phyloP scores from a whole-genome alignment of 2,113 vertebrate species.

The Oreochromis aureus region DNA sequence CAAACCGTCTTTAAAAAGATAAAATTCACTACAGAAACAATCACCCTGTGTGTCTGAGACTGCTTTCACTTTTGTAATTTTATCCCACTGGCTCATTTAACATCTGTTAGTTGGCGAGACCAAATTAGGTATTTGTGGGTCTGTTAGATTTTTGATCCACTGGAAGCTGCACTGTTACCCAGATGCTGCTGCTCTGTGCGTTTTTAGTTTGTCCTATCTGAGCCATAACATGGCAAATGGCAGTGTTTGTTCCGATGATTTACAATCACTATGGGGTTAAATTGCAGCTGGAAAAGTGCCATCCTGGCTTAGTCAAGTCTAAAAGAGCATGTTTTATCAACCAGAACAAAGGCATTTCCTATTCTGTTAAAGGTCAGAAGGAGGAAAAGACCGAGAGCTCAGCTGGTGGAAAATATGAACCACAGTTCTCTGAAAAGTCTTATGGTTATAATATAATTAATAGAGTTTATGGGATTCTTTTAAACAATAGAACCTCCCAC shows the following conservation, averaged over 20 bases:
- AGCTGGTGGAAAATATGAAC: not conserved
- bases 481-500: not conserved
- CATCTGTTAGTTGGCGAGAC: not conserved
- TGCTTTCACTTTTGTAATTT: not conserved
- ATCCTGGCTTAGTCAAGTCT: not conserved
- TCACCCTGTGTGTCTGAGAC: not conserved
- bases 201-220: not conserved
- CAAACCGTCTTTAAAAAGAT: not conserved
- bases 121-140: not conserved
- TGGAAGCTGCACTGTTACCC: not conserved
- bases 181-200: not conserved
- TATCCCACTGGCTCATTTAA: not conserved
- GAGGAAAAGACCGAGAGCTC: not conserved
- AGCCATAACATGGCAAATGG: not conserved
- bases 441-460: not conserved
- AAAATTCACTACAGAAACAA: not conserved
- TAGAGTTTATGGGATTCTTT: not conserved
- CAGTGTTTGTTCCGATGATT: not conserved
- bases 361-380: not conserved
- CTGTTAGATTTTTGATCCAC: not conserved
- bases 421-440: not conserved
- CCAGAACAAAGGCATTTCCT: conserved; percentile 8
- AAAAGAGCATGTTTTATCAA: conserved; percentile 18
- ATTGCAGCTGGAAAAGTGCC: conserved; percentile 29
- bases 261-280: not conserved